Percentiles rank a stretch among this genome's conserved stretches.
phyloP scores from a whole-genome alignment of 2,113 vertebrate genomes.

The Sturnira hondurensis region DNA sequence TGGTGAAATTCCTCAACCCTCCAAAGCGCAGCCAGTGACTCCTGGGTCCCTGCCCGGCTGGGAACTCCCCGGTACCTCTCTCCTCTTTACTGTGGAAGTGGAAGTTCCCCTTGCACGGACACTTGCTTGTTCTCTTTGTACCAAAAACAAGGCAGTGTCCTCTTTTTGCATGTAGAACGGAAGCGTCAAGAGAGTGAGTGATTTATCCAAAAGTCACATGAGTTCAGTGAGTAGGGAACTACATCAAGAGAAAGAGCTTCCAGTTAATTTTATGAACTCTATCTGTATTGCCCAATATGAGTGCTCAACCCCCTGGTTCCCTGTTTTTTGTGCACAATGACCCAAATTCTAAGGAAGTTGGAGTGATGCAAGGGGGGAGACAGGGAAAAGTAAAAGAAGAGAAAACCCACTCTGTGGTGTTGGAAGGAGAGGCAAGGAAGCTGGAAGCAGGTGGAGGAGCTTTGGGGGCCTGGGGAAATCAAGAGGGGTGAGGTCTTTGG shows the following conservation, averaged over 20 bases:
- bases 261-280: conserved; percentile 65
- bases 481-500: background rate
- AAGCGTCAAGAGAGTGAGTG: background rate
- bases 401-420: background rate
- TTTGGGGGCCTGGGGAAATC: background rate
- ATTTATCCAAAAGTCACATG: conserved; percentile 66
- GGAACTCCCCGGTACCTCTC: background rate
- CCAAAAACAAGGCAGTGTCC: background rate
- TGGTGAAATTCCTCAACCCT: background rate
- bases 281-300: conserved; percentile 56
- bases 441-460: background rate
- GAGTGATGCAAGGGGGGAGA: background rate
- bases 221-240: conserved; percentile 60
- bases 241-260: conserved; percentile 40
- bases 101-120: background rate
- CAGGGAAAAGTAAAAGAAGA: conserved; percentile 26
- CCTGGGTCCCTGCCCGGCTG: background rate
- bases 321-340: conserved; percentile 58
- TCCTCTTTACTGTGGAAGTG: background rate
- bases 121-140: background rate
- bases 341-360: conserved; percentile 65
- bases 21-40: background rate
- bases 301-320: conserved; percentile 51
- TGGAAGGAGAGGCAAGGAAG: background rate
- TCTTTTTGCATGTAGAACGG: background rate